Evolutionary conservation across 1,140 invertebrate species (phyloP).

Genomic region (Brachystomella parvula): DNA sequence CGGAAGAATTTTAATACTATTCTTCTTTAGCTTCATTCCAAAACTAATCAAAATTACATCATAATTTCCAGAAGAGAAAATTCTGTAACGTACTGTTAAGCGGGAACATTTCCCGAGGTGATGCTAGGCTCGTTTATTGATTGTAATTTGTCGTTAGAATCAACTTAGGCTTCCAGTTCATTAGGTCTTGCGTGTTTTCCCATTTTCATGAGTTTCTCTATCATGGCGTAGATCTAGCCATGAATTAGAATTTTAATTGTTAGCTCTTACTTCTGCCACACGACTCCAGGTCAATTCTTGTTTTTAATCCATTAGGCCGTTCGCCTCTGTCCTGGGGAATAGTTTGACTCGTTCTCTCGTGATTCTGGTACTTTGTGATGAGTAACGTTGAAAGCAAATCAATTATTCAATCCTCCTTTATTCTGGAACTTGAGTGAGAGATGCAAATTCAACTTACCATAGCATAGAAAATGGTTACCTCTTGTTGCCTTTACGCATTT

Average conservation of each 20-base stretch:
- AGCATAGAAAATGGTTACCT: not conserved
- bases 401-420: not conserved
- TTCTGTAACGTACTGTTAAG: too few relatives aligned
- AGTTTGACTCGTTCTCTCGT: not conserved
- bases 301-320: not conserved
- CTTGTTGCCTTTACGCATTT: not conserved
- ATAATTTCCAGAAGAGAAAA: too few relatives aligned
- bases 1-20: too few relatives aligned
- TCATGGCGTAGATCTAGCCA: not conserved
- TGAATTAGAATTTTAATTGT: slow-evolving; percentile 12
- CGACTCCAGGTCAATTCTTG: not conserved
- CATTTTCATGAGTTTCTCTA: not conserved
- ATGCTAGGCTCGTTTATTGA: too few relatives aligned
- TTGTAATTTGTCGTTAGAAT: too few relatives aligned
- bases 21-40: too few relatives aligned
- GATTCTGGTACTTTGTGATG: not conserved
- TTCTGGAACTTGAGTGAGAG: too few relatives aligned
- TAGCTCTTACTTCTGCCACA: not conserved
- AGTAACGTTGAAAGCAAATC: not conserved
- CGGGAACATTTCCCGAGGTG: too few relatives aligned
- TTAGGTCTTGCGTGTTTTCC: not conserved
- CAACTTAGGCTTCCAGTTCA: not conserved
- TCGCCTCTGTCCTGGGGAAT: too few relatives aligned
- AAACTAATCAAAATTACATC: too few relatives aligned
- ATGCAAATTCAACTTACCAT: not conserved